These are phyloP conservation scores for Blennius ocellaris DNA, from an alignment of 2,113 vertebrate genomes.

Conservation along the genomic window DNA sequence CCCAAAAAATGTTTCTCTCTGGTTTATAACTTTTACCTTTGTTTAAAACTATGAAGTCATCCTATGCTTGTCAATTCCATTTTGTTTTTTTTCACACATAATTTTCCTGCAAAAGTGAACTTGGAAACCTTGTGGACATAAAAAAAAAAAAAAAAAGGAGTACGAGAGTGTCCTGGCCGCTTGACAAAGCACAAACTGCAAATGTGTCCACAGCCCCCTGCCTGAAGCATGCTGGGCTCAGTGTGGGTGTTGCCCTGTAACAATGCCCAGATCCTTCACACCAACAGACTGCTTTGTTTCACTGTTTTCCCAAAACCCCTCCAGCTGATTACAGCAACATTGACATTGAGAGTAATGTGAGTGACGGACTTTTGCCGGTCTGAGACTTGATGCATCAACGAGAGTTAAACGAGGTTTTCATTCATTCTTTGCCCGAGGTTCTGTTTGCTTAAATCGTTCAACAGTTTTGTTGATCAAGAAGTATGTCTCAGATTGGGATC, in stretches of 20 bases:
- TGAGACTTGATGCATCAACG: too few species aligned
- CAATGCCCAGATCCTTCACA: conserved; percentile 43
- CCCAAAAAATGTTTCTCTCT: not conserved
- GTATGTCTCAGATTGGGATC: too few species aligned
- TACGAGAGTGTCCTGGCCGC: not conserved
- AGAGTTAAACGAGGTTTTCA: too few species aligned
- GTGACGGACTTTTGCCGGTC: not conserved
- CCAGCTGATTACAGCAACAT: not conserved
- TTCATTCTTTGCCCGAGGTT: too few species aligned
- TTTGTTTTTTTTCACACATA: too few species aligned
- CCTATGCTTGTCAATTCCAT: not conserved
- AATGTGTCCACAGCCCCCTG: conserved; percentile 52
- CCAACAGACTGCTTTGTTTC: conserved; percentile 9
- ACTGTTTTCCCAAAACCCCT: conserved; percentile 17
- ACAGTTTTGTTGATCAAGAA: too few species aligned
- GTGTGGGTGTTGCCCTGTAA: conserved; percentile 56
- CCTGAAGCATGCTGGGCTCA: conserved; percentile 57
- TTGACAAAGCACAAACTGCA: conserved; percentile 28
- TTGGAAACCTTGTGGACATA: not conserved
- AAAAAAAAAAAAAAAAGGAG: not conserved
- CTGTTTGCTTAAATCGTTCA: too few species aligned
- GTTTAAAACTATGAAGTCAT: not conserved
- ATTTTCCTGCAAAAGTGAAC: not conserved
- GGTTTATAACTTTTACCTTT: not conserved
- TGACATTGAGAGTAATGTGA: not conserved